phyloP scores from a whole-genome alignment of 2,113 vertebrate genomes.

The Onychorhynchus coronatus region DNA sequence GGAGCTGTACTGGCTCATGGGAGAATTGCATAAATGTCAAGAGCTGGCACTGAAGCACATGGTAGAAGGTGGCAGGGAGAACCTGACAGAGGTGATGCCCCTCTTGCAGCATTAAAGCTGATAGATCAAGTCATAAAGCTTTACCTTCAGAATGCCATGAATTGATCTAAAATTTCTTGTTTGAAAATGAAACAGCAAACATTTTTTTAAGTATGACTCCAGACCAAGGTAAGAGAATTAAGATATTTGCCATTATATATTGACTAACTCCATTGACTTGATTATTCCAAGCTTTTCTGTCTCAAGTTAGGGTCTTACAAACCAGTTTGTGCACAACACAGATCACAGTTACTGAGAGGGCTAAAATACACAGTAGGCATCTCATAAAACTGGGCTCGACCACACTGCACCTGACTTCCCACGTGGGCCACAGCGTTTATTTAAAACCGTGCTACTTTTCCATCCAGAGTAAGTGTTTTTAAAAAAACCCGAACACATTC shows the following conservation, averaged over 20 bases:
- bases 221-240: not conserved
- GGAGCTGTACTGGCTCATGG: not conserved
- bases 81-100: not conserved
- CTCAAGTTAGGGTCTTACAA: not conserved
- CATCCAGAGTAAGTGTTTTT: not conserved
- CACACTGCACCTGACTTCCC: not conserved
- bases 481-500: too few relatives aligned
- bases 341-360: accelerated
- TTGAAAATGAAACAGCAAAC: not conserved
- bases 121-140: not conserved
- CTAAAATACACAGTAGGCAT: not conserved
- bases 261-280: not conserved
- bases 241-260: not conserved
- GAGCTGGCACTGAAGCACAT: not conserved
- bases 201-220: not conserved
- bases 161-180: not conserved
- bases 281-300: not conserved
- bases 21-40: not conserved
- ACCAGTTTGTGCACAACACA: not conserved
- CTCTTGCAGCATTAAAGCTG: not conserved
- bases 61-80: not conserved
- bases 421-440: not conserved
- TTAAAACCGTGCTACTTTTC: not conserved
- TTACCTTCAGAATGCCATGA: not conserved
- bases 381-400: accelerated